Base-by-base conservation (phyloP, 2,888 invertebrate genomes). In the Ptychoptera contaminata region DNA sequence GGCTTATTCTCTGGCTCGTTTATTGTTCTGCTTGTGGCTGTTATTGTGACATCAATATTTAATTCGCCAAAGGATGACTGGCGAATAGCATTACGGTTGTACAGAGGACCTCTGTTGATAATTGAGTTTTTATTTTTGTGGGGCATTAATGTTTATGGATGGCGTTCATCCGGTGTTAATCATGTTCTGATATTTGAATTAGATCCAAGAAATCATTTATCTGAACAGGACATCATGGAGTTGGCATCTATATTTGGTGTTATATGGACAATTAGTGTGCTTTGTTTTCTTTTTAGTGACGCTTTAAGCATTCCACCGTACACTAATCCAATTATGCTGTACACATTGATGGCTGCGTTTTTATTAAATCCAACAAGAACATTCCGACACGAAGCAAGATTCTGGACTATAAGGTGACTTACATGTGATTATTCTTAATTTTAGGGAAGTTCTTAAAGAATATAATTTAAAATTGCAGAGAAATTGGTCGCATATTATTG, bases 1-100 rank as follows among this genome's bases (percentile, higher is more conserved):
- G 90, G 90, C 1, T 70, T 90, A 4, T 88, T 84, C 61, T 77
- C 82, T 8, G 90, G 90, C 16, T 79, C 83, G 23, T 86, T 88
- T 61, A 66, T 84, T 44, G 79, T 88, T 12, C 70, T 88, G 10
- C 63, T 81, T 36, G 67, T 79, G 16, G 78, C 81, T 31, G 81
- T 85, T 34, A 67, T 83, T 44, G 61, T 87, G 42, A 77, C 84
- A 51, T 77, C 81, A 71, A 57, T 63, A 51, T 67, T 64, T 48
- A 61, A 63, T 48, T 59, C 59, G 14, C 55, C 61, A 14, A 65
- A 65, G 15, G 70, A 72, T 49, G 75, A 77, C 54, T 73, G 79
- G 68, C 68, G 71, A 57, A 76, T 82, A 14, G 81, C 82, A 0
- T 72, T 87, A 54, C 74, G 82, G 10, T 70, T 90, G 50, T 90